Conservation (phyloP, 2,888 invertebrate species). For the Ethmia dodecea region DNA sequence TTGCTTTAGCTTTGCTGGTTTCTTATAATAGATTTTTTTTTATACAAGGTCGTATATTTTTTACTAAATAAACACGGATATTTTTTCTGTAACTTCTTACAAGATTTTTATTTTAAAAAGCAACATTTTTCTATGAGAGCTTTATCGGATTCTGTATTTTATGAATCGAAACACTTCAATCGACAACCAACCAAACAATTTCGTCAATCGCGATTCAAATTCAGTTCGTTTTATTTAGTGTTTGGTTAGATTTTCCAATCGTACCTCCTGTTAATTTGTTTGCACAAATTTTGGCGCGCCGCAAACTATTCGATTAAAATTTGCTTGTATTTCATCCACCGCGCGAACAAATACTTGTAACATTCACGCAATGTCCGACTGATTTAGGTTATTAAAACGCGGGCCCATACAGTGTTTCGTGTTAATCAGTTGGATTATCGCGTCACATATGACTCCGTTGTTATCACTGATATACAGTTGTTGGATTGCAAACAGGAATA, state of each 20-base stretch:
- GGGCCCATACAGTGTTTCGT: conserved; percentile 2
- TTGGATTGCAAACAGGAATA: conserved; percentile 37
- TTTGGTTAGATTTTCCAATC: conserved; percentile 63
- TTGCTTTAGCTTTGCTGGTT: too few species aligned
- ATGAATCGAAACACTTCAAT: too few species aligned
- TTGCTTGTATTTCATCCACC: conserved; percentile 42
- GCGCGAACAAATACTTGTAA: conserved; percentile 18
- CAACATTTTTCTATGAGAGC: too few species aligned
- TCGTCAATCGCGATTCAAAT: background rate
- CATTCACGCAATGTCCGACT: conserved; percentile 3
- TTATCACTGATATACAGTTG: conserved; percentile 32
- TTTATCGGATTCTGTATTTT: too few species aligned
- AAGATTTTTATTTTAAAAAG: too few species aligned
- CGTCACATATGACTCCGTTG: conserved; percentile 15
- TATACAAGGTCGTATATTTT: too few species aligned
- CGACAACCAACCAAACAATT: background rate
- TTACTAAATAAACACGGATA: too few species aligned
- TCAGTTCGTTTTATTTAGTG: conserved; percentile 37
- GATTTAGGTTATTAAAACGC: too few species aligned
- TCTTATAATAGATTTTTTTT: too few species aligned
- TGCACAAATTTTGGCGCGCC: conserved; percentile 53
- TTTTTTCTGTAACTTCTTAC: too few species aligned
- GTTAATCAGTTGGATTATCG: conserved; percentile 19
- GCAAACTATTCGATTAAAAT: conserved; percentile 59
- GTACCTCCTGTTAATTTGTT: conserved; percentile 64